Evolutionary conservation across 2,797 vertebrate genomes (phyloP).

Genomic region (Scarus forsteni): DNA sequence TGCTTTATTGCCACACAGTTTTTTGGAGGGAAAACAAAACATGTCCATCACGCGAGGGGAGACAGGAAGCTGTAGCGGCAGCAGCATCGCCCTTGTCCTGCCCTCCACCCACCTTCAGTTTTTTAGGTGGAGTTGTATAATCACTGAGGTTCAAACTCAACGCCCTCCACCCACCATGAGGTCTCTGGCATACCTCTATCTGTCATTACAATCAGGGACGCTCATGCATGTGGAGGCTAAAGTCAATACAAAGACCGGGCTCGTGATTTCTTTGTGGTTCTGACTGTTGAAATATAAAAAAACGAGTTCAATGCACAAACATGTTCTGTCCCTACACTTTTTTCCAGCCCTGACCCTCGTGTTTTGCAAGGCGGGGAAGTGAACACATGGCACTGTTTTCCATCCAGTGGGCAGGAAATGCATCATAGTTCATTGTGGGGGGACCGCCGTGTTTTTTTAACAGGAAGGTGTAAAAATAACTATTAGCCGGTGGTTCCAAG

Average conservation of each 20-base stretch:
- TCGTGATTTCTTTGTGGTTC: constrained; percentile 18
- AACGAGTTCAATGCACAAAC: constrained; percentile 28
- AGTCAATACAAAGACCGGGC: constrained; percentile 30
- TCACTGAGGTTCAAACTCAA: constrained; percentile 53
- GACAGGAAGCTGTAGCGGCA: constrained; percentile 73
- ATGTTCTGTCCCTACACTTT: constrained; percentile 43
- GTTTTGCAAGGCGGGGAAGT: constrained; percentile 91
- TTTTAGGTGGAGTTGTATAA: constrained; percentile 55
- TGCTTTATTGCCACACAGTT: constrained; percentile 31
- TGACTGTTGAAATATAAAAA: constrained; percentile 6
- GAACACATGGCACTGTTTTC: constrained; percentile 97
- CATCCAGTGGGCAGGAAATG: constrained; percentile 95
- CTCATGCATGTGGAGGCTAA: constrained; percentile 22
- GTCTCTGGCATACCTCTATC: constrained; percentile 52
- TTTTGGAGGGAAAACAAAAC: constrained; percentile 55
- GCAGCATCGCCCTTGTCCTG: constrained; percentile 45
- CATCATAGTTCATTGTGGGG: constrained; percentile 97
- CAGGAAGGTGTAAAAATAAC: constrained; percentile 99
- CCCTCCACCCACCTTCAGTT: constrained; percentile 64
- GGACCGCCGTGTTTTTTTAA: constrained; percentile 85
- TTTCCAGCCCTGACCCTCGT: constrained; percentile 75
- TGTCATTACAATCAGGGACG: constrained; percentile 37
- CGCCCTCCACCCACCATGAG: constrained; percentile 65
- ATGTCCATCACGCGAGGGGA: constrained; percentile 43
- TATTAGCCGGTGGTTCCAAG: constrained; percentile 82